Percentiles rank a stretch among this genome's conserved stretches.
Conservation (phyloP, 2,113 vertebrate genomes). For the Crotophaga sulcirostris region DNA sequence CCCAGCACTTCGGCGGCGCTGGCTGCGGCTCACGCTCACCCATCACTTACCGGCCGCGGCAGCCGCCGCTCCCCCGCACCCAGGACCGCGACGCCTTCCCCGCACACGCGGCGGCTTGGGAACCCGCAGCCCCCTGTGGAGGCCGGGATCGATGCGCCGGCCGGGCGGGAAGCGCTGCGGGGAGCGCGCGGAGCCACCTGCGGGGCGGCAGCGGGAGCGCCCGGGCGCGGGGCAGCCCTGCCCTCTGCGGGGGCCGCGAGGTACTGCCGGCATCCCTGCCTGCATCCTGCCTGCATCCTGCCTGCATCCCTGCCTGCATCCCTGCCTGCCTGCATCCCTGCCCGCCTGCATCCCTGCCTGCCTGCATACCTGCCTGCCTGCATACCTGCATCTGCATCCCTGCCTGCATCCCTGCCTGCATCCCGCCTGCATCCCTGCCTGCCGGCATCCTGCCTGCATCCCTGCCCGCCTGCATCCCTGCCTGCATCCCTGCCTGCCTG, state of each 20-base stretch:
- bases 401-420: too few species aligned
- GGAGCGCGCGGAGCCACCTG: neutral
- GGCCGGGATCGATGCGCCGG: neutral
- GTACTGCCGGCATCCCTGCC: constrained; percentile 16
- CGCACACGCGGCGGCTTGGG: neutral
- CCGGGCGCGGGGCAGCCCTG: constrained; percentile 16
- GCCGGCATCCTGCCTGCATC: too few species aligned
- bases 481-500: too few species aligned
- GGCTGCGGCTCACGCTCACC: neutral
- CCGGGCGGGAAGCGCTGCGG: too few species aligned
- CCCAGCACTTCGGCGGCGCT: rapidly evolving
- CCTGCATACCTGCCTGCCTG: too few species aligned
- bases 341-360: too few species aligned
- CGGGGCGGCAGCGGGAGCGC: neutral
- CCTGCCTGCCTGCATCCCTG: too few species aligned
- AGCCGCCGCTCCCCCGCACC: neutral
- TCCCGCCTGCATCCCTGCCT: neutral
- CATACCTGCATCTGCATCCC: too few species aligned
- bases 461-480: too few species aligned
- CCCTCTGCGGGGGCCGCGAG: constrained; percentile 69
- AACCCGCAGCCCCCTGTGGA: neutral
- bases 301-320: too few species aligned
- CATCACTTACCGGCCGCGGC: neutral
- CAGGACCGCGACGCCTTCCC: neutral
- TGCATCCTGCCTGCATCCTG: too few species aligned